Evolutionary conservation across 2,888 invertebrate species (phyloP), one percentile per base, ranked within the genome.

Genomic region (Siphlonurus alternatus): DNA sequence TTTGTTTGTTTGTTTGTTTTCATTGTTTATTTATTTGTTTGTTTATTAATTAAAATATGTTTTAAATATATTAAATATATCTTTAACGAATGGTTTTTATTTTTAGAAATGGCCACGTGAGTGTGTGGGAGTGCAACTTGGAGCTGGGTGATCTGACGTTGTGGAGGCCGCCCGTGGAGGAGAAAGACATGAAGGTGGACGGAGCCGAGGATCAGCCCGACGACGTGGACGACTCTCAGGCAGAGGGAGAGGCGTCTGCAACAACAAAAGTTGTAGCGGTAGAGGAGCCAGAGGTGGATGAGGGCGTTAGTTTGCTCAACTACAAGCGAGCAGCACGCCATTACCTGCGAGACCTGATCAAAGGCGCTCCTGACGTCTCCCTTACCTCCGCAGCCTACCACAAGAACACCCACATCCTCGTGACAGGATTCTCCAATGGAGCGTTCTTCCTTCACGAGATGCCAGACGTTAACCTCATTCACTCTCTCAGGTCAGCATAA

Each of bases 371-470:
- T 59, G 80, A 83, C 67, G 84, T 86, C 0, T 76, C 79, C 63
- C 75, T 98, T 0, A 89, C 93, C 0, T 83, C 93, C 0, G 88
- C 88, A 0, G 86, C 88, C 60, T 98, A 92, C 75, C 92, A 96
- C 74, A 83, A 83, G 68, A 78, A 81, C 1, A 85, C 85, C 0
- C 87, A 86, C 73, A 82, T 98, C 68, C 77, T 99, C 64, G 89
- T 97, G 0, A 86, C 89, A 51, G 97, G 94, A 5, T 98, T 93
- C 74, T 87, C 88, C 19, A 89, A 85, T 68, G 99, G 99, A 1
- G 82, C 88, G 24, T 98, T 99, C 78, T 89, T 89, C 73, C 80
- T 99, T 0, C 91, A 97, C 73, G 96, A 98, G 75, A 81, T 98
- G 79, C 97, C 97, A 0, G 92, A 93, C 60, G 91, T 94, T 64